These are phyloP conservation scores for Tyrannus savana DNA, from an alignment of 2,113 vertebrate species.

Conservation along the genomic window DNA sequence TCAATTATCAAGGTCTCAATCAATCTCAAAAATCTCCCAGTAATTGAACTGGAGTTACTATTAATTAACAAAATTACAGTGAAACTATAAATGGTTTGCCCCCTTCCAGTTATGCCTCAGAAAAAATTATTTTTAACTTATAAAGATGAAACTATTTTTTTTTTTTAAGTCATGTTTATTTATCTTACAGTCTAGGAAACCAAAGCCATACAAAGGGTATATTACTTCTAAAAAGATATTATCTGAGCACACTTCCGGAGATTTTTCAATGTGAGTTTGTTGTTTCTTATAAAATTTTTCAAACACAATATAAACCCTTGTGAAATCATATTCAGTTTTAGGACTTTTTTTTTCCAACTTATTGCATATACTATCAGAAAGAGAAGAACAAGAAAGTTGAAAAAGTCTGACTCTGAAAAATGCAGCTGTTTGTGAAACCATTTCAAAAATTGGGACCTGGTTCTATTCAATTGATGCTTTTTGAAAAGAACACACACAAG, in stretches of 20 bases:
- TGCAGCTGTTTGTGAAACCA: neutral
- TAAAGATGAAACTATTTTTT: neutral
- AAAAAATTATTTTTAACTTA: neutral
- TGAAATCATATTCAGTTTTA: neutral
- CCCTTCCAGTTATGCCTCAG: neutral
- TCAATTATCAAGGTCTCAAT: neutral
- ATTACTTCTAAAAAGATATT: neutral
- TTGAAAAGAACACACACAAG: neutral
- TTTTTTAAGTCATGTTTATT: neutral
- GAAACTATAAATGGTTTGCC: neutral
- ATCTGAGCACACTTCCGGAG: neutral
- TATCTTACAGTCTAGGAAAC: neutral
- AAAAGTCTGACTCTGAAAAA: neutral
- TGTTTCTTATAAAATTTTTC: neutral
- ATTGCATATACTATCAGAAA: neutral
- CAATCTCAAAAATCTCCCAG: neutral
- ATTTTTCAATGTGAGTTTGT: neutral
- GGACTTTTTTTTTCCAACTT: neutral
- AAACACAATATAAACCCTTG: neutral
- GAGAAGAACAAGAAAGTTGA: neutral
- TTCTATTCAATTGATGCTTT: neutral
- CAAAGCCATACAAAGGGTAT: neutral
- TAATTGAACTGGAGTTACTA: neutral
- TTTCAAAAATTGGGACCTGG: neutral
- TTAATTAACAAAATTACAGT: neutral